A percentile compares a stretch with the other conserved stretches of the same genome.
Conservation (phyloP, 2,888 invertebrate genomes). For the Drosophila flavopinicola region DNA sequence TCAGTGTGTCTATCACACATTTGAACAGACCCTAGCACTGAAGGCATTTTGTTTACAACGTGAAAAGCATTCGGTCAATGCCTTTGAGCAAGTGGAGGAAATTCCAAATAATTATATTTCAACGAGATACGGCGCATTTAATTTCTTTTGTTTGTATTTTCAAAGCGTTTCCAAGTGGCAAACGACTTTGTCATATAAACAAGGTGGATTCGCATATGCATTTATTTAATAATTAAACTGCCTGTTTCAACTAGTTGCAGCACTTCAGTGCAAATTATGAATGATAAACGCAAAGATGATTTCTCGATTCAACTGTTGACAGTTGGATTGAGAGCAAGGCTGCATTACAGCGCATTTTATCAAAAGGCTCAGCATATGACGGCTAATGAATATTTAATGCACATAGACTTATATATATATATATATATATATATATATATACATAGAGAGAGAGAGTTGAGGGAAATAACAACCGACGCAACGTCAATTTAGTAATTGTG, state of each 20-base stretch:
- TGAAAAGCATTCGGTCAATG: constrained; percentile 13
- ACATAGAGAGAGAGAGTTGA: too few relatives aligned
- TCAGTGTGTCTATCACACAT: neutral
- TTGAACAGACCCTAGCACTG: neutral
- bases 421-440: neutral
- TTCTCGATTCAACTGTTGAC: neutral
- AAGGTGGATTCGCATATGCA: neutral
- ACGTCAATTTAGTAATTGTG: constrained; percentile 31
- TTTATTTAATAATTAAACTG: neutral
- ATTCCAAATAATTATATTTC: constrained; percentile 5
- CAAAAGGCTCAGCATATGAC: neutral
- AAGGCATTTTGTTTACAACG: constrained; percentile 14
- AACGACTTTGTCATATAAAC: neutral
- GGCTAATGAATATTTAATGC: constrained; percentile 7
- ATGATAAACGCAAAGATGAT: too few relatives aligned
- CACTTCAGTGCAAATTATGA: too few relatives aligned
- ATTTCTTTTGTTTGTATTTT: constrained; percentile 2
- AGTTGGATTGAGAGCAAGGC: neutral
- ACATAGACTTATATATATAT: neutral
- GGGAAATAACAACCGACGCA: constrained; percentile 4
- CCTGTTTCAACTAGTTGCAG: too few relatives aligned
- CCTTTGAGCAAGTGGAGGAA: constrained; percentile 4
- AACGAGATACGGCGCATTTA: constrained; percentile 6
- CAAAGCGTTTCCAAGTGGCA: neutral
- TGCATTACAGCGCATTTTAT: too few relatives aligned